These are phyloP conservation scores for Delphinus delphis DNA, from an alignment of 2,113 vertebrate genomes.

Conservation along the genomic window DNA sequence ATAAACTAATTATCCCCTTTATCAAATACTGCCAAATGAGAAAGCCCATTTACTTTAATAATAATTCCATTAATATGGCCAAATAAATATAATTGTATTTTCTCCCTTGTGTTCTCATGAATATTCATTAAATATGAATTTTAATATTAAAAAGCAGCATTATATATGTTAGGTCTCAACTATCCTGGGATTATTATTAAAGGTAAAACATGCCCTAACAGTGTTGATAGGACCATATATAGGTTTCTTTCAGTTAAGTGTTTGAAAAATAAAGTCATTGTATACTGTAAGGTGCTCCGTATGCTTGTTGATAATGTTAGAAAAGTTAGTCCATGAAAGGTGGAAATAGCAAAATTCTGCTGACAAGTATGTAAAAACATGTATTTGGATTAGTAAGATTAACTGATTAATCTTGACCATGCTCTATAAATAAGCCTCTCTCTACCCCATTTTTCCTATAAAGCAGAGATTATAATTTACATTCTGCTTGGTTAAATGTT, in stretches of 20 bases:
- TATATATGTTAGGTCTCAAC: slow-evolving; percentile 65
- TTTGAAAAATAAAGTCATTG: slow-evolving; percentile 28
- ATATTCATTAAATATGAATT: slow-evolving; percentile 58
- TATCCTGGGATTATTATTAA: slow-evolving; percentile 70
- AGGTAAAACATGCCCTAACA: slow-evolving; percentile 48
- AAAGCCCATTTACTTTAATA: slow-evolving; percentile 71
- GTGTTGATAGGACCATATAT: not conserved
- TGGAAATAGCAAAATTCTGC: not conserved
- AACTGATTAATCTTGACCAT: not conserved
- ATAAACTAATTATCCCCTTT: slow-evolving; percentile 74
- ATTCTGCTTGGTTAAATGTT: not conserved
- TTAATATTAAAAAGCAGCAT: slow-evolving; percentile 40
- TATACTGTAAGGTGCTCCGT: not conserved
- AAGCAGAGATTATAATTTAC: not conserved
- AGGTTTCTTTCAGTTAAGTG: slow-evolving; percentile 33
- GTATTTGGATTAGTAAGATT: not conserved
- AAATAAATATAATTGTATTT: slow-evolving; percentile 52
- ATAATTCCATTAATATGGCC: slow-evolving; percentile 63
- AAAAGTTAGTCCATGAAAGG: not conserved
- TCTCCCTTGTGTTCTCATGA: slow-evolving; percentile 25
- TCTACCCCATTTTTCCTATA: not conserved
- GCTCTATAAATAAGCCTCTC: not conserved
- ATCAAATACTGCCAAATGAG: slow-evolving; percentile 63
- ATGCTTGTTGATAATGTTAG: not conserved
- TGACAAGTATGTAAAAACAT: not conserved